Conservation (phyloP, 2,797 vertebrate genomes). For the Taenioides sp. region DNA sequence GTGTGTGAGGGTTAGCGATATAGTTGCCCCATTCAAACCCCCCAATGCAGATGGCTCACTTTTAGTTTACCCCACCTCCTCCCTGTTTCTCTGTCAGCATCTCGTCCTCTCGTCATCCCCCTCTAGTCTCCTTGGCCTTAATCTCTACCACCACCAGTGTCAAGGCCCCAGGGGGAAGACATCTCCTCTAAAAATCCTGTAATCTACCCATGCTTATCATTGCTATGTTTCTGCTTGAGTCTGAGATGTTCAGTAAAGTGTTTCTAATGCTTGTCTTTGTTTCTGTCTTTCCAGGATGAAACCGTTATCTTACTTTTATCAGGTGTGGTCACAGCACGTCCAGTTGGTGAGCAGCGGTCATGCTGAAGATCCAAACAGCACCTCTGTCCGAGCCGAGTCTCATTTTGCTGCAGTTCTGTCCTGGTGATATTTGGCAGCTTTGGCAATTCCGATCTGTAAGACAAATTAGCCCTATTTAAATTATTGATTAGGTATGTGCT, state of each 20-base stretch:
- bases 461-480: conserved; percentile 16
- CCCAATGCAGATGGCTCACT: background rate
- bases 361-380: conserved; percentile 57
- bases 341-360: conserved; percentile 75
- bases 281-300: background rate
- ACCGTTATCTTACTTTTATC: conserved; percentile 74
- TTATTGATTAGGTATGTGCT: background rate
- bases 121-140: background rate
- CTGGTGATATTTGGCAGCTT: conserved; percentile 44
- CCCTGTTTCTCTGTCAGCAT: background rate
- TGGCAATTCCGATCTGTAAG: conserved; percentile 73
- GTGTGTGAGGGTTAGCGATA: no score
- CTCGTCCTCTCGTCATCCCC: background rate
- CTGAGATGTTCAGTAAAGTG: background rate
- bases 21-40: background rate
- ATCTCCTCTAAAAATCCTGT: no score
- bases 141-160: background rate
- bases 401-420: conserved; percentile 46
- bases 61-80: background rate
- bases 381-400: conserved; percentile 17
- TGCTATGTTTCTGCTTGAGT: background rate
- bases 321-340: conserved; percentile 67
- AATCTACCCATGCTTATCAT: no score
- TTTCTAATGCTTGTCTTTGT: background rate
- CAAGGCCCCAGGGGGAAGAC: no score